Conservation (phyloP, 2,888 invertebrate genomes). For the Xestobium rufovillosum region DNA sequence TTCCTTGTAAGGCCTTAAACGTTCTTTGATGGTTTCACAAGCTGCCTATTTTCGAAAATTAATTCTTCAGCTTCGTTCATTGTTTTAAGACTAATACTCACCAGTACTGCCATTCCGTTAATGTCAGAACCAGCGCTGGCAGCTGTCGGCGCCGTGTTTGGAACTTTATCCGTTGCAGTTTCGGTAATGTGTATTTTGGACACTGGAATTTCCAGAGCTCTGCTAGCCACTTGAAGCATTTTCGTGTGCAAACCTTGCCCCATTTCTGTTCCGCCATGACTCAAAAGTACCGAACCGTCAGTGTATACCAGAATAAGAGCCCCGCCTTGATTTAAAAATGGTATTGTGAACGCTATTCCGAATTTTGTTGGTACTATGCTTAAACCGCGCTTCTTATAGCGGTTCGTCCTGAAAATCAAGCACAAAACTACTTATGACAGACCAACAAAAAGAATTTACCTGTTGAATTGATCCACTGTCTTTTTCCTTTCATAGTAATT, state of each 20-base stretch:
- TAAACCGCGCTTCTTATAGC: conserved; percentile 83
- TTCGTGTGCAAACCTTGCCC: conserved; percentile 95
- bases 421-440: too few species aligned
- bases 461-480: conserved; percentile 63
- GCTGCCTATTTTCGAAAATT: conserved; percentile 52
- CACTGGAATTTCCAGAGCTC: conserved; percentile 59
- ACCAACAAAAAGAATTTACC: too few species aligned
- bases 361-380: conserved; percentile 75
- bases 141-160: conserved; percentile 84
- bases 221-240: conserved; percentile 86
- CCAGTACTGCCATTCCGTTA: conserved; percentile 83
- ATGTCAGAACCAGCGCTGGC: conserved; percentile 84
- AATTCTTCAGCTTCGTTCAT: conserved; percentile 11
- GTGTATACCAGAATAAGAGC: conserved; percentile 81
- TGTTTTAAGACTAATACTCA: conserved; percentile 30
- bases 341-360: conserved; percentile 73
- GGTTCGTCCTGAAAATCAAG: conserved; percentile 58
- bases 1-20: conserved; percentile 67
- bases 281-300: conserved; percentile 81
- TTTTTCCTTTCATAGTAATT: conserved; percentile 53
- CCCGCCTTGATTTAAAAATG: conserved; percentile 76
- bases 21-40: conserved; percentile 63
- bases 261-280: conserved; percentile 94
- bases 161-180: conserved; percentile 83
- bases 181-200: conserved; percentile 74